Conservation (phyloP, 2,113 vertebrate genomes). For the Fregetta grallaria region DNA sequence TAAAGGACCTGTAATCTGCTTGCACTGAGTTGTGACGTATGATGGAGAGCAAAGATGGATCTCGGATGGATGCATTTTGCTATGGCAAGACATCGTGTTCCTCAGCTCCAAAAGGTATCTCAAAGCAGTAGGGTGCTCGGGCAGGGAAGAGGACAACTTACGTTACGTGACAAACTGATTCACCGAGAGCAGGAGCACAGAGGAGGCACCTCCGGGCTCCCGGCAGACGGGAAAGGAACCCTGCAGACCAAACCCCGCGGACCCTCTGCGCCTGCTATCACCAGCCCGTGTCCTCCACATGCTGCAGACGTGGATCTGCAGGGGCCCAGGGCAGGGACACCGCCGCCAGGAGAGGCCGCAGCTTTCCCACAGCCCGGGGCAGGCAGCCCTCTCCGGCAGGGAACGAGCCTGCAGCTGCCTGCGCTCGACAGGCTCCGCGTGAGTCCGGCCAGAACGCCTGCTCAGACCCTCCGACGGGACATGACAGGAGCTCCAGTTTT, state of each 20-base stretch:
- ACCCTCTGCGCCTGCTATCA: accelerated
- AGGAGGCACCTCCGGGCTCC: not conserved
- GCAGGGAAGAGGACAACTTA: not conserved
- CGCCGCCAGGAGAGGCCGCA: not conserved
- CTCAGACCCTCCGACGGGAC: not conserved
- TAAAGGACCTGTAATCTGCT: not conserved
- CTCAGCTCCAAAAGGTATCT: not conserved
- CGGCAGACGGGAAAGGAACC: not conserved
- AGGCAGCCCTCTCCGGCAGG: not conserved
- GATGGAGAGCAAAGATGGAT: not conserved
- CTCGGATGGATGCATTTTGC: not conserved
- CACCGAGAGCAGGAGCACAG: not conserved
- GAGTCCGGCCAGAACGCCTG: accelerated
- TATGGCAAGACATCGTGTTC: not conserved
- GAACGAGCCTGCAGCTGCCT: not conserved
- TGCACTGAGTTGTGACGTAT: accelerated
- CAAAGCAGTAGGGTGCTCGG: not conserved
- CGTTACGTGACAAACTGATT: not conserved
- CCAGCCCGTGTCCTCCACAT: not conserved
- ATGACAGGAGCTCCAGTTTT: not conserved
- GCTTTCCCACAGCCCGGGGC: not conserved
- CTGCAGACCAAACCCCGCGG: not conserved
- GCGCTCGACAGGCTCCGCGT: accelerated
- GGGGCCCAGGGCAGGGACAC: not conserved
- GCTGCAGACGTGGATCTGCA: not conserved